phyloP scores from a whole-genome alignment of 1,140 invertebrate species.

The Solen grandis region DNA sequence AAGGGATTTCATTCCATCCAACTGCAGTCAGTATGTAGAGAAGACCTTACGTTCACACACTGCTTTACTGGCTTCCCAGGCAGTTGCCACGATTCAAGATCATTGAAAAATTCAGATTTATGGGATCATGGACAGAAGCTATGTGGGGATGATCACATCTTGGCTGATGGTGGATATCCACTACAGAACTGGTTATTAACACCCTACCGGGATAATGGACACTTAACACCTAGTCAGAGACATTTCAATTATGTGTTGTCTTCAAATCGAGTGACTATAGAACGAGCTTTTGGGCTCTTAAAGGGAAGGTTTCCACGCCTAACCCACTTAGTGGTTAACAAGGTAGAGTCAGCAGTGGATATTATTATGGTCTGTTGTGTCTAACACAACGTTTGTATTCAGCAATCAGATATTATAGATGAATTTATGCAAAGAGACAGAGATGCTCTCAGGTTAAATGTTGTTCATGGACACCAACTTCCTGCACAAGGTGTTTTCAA shows the following conservation, averaged over 20 bases:
- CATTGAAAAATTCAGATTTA: constrained; percentile 40
- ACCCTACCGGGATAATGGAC: constrained; percentile 58
- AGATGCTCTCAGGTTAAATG: constrained; percentile 27
- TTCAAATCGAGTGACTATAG: constrained; percentile 68
- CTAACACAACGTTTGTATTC: constrained; percentile 76
- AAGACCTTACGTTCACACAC: constrained; percentile 42
- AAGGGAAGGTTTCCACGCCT: constrained; percentile 75
- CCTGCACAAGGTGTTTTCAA: constrained; percentile 17
- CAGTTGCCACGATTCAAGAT: constrained; percentile 33
- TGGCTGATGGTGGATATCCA: constrained; percentile 61
- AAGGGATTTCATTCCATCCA: constrained; percentile 33
- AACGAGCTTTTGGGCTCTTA: constrained; percentile 64
- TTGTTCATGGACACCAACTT: constrained; percentile 42
- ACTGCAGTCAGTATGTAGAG: constrained; percentile 39
- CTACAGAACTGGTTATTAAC: constrained; percentile 55
- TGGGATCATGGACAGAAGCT: constrained; percentile 27
- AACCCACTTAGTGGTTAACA: constrained; percentile 62
- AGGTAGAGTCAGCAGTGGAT: constrained; percentile 67
- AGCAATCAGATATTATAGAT: constrained; percentile 22
- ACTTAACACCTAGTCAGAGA: constrained; percentile 67
- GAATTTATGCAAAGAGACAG: constrained; percentile 36
- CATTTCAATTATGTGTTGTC: constrained; percentile 68
- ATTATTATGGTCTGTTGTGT: constrained; percentile 69
- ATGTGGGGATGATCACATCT: constrained; percentile 42
- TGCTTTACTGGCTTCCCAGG: constrained; percentile 39